Evolutionary conservation across 2,888 invertebrate species (phyloP).

Genomic region (Xestia c-nigrum): DNA sequence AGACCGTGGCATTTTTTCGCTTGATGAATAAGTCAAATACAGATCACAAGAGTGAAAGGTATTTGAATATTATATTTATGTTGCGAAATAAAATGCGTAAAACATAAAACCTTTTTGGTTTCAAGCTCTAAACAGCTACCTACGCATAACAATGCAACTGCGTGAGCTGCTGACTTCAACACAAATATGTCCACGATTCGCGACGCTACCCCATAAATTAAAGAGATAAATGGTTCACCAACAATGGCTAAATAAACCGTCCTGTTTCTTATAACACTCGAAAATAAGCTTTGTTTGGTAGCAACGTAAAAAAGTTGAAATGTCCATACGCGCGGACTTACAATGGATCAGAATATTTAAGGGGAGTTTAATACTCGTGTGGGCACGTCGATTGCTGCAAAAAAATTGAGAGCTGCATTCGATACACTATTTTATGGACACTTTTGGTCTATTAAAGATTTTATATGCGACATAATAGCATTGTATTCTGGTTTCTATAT

Average conservation of each 20-base stretch:
- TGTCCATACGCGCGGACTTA: conserved; percentile 79
- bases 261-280: conserved; percentile 85
- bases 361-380: conserved; percentile 78
- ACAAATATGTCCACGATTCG: conserved; percentile 87
- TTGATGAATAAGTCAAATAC: conserved; percentile 25
- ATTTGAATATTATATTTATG: conserved; percentile 6
- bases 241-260: conserved; percentile 89
- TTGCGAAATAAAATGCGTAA: conserved; percentile 24
- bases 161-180: conserved; percentile 73
- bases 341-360: conserved; percentile 83
- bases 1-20: conserved; percentile 25
- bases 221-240: conserved; percentile 88
- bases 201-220: conserved; percentile 88
- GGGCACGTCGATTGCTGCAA: conserved; percentile 77
- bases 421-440: conserved; percentile 78
- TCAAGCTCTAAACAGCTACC: conserved; percentile 59
- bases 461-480: conserved; percentile 66
- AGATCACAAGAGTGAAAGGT: conserved; percentile 13
- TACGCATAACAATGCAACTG: conserved; percentile 76
- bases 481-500: conserved; percentile 61
- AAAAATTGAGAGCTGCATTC: conserved; percentile 74
- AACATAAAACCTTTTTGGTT: conserved; percentile 37
- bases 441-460: conserved; percentile 76
- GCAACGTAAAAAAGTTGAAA: conserved; percentile 85
- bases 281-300: conserved; percentile 85